Evolutionary conservation across 2,113 vertebrate species (phyloP), one percentile per base, ranked within the genome.

Genomic region (Chinchilla lanigera): DNA sequence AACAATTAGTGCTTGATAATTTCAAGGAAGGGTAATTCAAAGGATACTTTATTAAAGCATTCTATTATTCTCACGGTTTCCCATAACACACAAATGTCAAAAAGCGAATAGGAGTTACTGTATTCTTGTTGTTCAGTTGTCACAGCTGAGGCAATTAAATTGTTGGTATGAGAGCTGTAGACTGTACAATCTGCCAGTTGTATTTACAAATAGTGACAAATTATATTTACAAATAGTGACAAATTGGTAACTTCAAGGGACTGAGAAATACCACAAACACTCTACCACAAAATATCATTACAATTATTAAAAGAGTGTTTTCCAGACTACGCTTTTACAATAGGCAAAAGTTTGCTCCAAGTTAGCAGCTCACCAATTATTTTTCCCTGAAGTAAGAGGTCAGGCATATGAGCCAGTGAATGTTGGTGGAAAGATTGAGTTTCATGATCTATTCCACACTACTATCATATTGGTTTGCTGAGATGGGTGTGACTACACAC

Each of bases 151-250:
- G 61, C 77, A 81, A 92, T 92, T 92, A 84, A 30, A 88, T n/a
- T 96, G 50, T 90, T 95, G 63, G 60, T 82, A 63, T 13, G 47
- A 90, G 2, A 92, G 12, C 16, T 92, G 33, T 58, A 90, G 44
- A 17, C 75, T 94, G 7, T 56, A 92, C 33, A 86, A 47, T 84
- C 67, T 83, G 44, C 92, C 90, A 89, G 71, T 54, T 93, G 54
- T 87, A 96, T 91, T 93, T 80, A 92, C 26, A 95, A 89, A 85
- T 97, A 96, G 38, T 95, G 75, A 96, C 90, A 96, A 87, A 90
- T 54, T 93, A 47, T 87, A 96, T 91, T 93, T 80, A 92, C 26
- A 95, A 89, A 85, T 97, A 96, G 38, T 95, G 75, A 96, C 90
- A 96, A 87, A 90, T 86, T 86, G 22, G 44, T n/a, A n/a, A n/a